Evolutionary conservation across 2,113 vertebrate species (phyloP).

Genomic region (Nestor notabilis): DNA sequence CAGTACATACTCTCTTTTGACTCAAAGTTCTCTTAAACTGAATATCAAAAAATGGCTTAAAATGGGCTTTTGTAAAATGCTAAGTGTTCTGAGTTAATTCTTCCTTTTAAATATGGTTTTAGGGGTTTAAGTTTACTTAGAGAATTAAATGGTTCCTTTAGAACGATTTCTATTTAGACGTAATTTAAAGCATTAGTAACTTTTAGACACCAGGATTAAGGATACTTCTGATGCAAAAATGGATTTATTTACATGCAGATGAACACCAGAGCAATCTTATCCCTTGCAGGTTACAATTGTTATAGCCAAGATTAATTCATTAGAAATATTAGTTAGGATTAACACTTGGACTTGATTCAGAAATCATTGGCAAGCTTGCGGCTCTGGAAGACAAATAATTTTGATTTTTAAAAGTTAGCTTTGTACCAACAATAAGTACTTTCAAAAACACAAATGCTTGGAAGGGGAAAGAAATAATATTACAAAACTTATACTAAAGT

Average conservation of each 20-base stretch:
- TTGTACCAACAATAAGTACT: background rate
- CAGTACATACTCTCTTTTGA: background rate
- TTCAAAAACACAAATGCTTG: background rate
- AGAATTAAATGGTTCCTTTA: slow-evolving; percentile 58
- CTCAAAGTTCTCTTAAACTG: background rate
- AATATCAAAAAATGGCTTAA: background rate
- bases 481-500: background rate
- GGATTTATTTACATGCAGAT: slow-evolving; percentile 68
- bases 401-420: slow-evolving; percentile 38
- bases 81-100: background rate
- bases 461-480: background rate
- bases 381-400: slow-evolving; percentile 29
- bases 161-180: slow-evolving; percentile 47
- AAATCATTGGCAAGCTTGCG: slow-evolving; percentile 64
- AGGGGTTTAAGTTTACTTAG: background rate
- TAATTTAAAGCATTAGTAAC: slow-evolving; percentile 53
- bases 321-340: slow-evolving; percentile 76
- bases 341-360: slow-evolving; percentile 69
- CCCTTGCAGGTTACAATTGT: slow-evolving; percentile 57
- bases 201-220: slow-evolving; percentile 58
- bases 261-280: slow-evolving; percentile 62
- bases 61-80: background rate
- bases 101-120: background rate
- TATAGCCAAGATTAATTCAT: slow-evolving; percentile 77
- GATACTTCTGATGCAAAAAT: slow-evolving; percentile 54